phyloP scores from a whole-genome alignment of 2,113 vertebrate genomes.

The Marmota flaviventris region DNA sequence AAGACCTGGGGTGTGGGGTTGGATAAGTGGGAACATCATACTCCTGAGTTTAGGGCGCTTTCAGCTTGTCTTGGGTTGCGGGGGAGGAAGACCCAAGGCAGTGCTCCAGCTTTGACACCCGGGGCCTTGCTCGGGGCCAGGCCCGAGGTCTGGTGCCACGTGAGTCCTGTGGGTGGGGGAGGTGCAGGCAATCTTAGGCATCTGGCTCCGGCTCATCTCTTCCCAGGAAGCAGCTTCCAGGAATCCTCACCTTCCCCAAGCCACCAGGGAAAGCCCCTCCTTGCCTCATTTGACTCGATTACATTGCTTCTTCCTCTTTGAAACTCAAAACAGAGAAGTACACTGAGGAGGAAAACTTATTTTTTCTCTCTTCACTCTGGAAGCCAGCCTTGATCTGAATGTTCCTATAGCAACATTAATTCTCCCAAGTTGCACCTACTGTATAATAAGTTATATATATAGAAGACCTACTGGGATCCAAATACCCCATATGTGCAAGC shows the following conservation, averaged over 20 bases:
- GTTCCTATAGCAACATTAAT: slow-evolving; percentile 84
- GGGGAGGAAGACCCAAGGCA: not conserved
- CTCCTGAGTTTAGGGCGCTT: not conserved
- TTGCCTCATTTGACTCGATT: slow-evolving; percentile 74
- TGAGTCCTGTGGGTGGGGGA: no score
- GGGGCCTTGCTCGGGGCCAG: not conserved
- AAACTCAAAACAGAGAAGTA: slow-evolving; percentile 77
- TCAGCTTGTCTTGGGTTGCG: not conserved
- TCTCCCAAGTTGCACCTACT: slow-evolving; percentile 82
- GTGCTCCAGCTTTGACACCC: fast-evolving
- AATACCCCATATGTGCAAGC: slow-evolving; percentile 77
- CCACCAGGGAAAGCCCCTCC: slow-evolving; percentile 71
- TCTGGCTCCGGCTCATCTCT: not conserved
- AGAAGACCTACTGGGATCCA: slow-evolving; percentile 80
- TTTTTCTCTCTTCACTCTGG: slow-evolving; percentile 78
- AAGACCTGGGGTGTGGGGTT: fast-evolving
- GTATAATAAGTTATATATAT: slow-evolving; percentile 82
- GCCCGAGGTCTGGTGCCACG: no score
- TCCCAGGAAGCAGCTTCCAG: slow-evolving; percentile 63
- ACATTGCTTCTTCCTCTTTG: slow-evolving; percentile 68
- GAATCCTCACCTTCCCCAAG: slow-evolving; percentile 79
- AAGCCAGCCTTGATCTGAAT: slow-evolving; percentile 80
- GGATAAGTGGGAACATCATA: not conserved
- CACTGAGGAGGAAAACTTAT: slow-evolving; percentile 79
- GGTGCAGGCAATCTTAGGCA: not conserved